A percentile compares a stretch with the other conserved stretches of the same genome.
Conservation (phyloP, 2,113 vertebrate genomes). For the Silurus glanis region DNA sequence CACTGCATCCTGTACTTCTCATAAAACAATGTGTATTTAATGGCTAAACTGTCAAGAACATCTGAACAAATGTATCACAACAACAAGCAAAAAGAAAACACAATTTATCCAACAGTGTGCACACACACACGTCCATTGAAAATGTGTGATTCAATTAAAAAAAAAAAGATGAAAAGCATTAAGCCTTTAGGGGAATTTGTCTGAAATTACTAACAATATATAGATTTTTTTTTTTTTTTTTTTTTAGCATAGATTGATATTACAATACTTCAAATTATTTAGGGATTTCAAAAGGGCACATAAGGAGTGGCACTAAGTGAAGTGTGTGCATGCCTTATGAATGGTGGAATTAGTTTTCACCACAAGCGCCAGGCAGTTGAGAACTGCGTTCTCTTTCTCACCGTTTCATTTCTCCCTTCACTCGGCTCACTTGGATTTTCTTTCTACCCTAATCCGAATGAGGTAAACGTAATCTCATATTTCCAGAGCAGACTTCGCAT, state of each 20-base stretch:
- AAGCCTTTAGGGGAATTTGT: constrained; percentile 10
- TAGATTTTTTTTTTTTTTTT: neutral
- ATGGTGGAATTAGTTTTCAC: constrained; percentile 8
- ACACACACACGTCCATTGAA: neutral
- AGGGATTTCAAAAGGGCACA: constrained; percentile 15
- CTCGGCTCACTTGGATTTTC: constrained; percentile 14
- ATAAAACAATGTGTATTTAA: constrained; percentile 41
- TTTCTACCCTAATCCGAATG: constrained; percentile 47
- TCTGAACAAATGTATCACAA: constrained; percentile 53
- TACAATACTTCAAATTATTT: neutral
- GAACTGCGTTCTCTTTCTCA: neutral
- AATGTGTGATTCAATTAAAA: neutral
- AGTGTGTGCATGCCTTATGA: constrained; percentile 22
- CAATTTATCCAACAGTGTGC: constrained; percentile 48
- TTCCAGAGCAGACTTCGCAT: constrained; percentile 38
- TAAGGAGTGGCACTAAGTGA: neutral
- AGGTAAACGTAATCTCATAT: constrained; percentile 54
- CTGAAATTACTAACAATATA: constrained; percentile 13
- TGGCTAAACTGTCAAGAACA: constrained; percentile 50
- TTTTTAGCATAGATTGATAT: constrained; percentile 5
- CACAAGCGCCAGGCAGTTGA: constrained; percentile 22
- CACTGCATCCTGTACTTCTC: constrained; percentile 60
- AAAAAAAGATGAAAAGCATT: neutral
- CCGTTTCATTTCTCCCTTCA: neutral
- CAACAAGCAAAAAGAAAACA: constrained; percentile 56